Evolutionary conservation across 2,888 invertebrate genomes (phyloP), one percentile per base, ranked within the genome.

Genomic region (Leucozona laternaria): DNA sequence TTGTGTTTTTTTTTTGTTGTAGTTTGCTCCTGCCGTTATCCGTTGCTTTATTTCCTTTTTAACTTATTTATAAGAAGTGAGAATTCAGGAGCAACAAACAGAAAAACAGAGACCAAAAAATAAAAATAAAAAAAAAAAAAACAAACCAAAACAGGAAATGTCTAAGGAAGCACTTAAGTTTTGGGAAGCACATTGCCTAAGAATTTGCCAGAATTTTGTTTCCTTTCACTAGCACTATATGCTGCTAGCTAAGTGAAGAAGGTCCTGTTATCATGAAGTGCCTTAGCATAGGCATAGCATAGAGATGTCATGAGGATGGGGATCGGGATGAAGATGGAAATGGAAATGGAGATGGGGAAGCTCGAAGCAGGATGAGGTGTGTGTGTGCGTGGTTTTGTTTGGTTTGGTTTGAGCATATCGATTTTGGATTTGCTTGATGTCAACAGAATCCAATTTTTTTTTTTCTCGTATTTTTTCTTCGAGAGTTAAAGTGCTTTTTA

Each of bases 131-230:
- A 57, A 17, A 20, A 34, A 58, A 15, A 45, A 70, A 58, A 22
- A 31, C 71, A 72, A 85, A 53, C 48, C 75, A 76, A 79, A 77
- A 72, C 81, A 77, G 81, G 85, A 81, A 85, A 85, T 80, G 85
- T 81, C 77, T 77, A 37, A 85, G 85, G 81, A 85, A 85, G 72
- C 85, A 85, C 85, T 85, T 85, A 85, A 85, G 85, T 68, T 60
- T 37, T 68, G 72, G 60, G 40, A 68, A 73, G 77, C 80, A 84
- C 72, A 77, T 71, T 80, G 84, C 76, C 80, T 77, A 85, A 72
- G 76, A 85, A 85, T 81, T 72, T 77, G 37, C 60, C 34, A 73
- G 71, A 72, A 84, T 73, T 72, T 68, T 60, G 50, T 68, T 60
- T 77, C 40, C 64, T 28, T 45, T 58, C 72, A 28, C 55, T 40